phyloP scores from a whole-genome alignment of 2,888 invertebrate species.

The Synergus laeviventris region DNA sequence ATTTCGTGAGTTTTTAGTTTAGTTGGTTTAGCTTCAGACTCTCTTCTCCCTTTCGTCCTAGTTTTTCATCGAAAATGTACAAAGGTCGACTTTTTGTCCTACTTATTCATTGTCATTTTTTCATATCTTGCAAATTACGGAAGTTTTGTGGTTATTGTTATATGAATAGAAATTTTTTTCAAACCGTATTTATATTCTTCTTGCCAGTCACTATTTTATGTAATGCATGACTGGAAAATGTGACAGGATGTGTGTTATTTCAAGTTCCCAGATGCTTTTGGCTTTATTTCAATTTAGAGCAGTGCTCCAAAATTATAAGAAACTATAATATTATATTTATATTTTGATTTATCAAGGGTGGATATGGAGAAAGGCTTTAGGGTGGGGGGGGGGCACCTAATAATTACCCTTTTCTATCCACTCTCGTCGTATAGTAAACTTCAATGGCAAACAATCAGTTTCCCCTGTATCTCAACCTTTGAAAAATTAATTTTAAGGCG shows the following conservation, averaged over 20 bases:
- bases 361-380: no score
- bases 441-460: no score
- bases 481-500: no score
- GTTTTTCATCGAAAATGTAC: neutral
- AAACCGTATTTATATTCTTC: neutral
- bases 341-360: no score
- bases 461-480: no score
- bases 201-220: slow-evolving; percentile 39
- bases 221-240: neutral
- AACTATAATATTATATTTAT: no score
- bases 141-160: neutral
- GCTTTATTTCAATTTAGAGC: slow-evolving; percentile 38
- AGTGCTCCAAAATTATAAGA: neutral
- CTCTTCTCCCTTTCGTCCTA: neutral
- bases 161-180: neutral
- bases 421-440: no score
- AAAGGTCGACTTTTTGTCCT: slow-evolving; percentile 43
- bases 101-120: neutral
- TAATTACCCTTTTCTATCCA: no score
- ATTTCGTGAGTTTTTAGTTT: slow-evolving; percentile 20
- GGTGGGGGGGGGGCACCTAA: no score
- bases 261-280: slow-evolving; percentile 1
- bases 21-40: no score
- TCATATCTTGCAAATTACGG: neutral
- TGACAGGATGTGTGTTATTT: neutral